Conservation (phyloP, 2,888 invertebrate species). For the Ophion costatus region DNA sequence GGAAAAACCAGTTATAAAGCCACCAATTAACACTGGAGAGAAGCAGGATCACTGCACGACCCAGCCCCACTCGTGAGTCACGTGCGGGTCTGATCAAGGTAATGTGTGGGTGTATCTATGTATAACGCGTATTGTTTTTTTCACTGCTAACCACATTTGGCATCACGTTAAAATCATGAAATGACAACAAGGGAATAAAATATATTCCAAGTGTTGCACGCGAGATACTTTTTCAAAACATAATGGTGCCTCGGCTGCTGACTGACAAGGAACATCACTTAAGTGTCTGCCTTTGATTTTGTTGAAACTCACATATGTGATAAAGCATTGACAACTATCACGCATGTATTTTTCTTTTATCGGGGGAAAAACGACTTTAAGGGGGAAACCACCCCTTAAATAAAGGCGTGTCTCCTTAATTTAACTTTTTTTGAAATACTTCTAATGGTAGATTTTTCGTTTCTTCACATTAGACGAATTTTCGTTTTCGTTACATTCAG, state of each 20-base stretch:
- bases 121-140: constrained; percentile 9
- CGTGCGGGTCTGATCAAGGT: constrained; percentile 77
- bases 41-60: constrained; percentile 81
- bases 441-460: too few relatives aligned
- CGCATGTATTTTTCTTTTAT: too few relatives aligned
- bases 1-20: constrained; percentile 83
- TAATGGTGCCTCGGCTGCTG: not conserved
- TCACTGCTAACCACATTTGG: not conserved
- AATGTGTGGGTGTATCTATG: constrained; percentile 33
- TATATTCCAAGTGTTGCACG: not conserved
- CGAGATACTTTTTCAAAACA: not conserved
- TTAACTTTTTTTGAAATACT: too few relatives aligned
- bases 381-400: too few relatives aligned
- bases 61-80: constrained; percentile 84
- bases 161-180: not conserved
- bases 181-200: not conserved
- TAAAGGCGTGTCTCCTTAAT: too few relatives aligned
- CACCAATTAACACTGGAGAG: constrained; percentile 79
- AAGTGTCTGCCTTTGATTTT: too few relatives aligned
- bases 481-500: too few relatives aligned
- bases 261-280: not conserved
- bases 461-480: too few relatives aligned
- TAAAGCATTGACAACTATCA: too few relatives aligned
- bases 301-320: too few relatives aligned
- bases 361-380: too few relatives aligned